These are phyloP conservation scores for Irena cyanogastra DNA, from an alignment of 2,113 vertebrate species.

Conservation along the genomic window DNA sequence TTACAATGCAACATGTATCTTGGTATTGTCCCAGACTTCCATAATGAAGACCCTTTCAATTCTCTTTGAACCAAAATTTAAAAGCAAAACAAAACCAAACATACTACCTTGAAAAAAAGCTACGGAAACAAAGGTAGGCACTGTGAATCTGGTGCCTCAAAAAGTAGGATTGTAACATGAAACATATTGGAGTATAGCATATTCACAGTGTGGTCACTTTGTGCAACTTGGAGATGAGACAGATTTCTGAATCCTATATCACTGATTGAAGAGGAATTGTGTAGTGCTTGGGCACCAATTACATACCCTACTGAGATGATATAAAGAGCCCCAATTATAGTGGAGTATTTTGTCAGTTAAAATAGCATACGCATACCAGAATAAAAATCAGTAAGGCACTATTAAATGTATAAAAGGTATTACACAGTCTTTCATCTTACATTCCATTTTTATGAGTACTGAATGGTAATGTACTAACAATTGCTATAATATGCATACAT, in stretches of 20 bases:
- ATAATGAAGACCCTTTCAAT: neutral
- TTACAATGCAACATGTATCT: neutral
- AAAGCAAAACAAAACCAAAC: neutral
- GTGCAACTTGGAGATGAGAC: conserved; percentile 7
- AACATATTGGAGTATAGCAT: neutral
- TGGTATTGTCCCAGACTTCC: neutral
- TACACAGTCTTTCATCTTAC: neutral
- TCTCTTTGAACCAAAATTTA: neutral
- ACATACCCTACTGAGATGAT: conserved; percentile 13
- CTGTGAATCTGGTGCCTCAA: neutral
- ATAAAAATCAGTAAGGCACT: conserved; percentile 23
- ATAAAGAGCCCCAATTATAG: conserved; percentile 51
- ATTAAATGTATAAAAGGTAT: neutral
- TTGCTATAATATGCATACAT: neutral
- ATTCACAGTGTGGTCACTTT: conserved; percentile 30
- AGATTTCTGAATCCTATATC: conserved; percentile 21
- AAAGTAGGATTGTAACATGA: neutral
- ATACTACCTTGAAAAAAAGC: neutral
- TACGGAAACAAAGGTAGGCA: neutral
- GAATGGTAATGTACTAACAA: neutral
- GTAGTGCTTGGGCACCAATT: conserved; percentile 43
- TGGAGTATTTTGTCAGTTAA: conserved; percentile 30
- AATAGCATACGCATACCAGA: conserved; percentile 29
- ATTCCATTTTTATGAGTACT: neutral
- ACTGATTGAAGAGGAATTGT: conserved; percentile 55